Conservation (phyloP, 2,888 invertebrate genomes). For the Sesamia inferens region DNA sequence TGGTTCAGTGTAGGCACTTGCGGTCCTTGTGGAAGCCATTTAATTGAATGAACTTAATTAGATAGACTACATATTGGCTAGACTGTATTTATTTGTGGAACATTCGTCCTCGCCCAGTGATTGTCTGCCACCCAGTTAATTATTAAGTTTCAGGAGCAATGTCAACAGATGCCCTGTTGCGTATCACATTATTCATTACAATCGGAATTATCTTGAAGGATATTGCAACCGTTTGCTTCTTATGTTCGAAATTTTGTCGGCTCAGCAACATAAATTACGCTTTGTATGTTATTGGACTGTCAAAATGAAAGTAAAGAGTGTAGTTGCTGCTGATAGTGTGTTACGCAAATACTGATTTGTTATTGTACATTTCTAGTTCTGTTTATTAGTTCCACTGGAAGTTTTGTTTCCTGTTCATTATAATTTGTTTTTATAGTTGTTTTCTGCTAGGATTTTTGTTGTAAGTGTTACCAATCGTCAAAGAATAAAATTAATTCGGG, state of each 20-base stretch:
- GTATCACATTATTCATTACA: no score
- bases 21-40: not conserved
- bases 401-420: not conserved
- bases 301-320: no score
- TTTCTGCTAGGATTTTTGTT: no score
- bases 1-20: not conserved
- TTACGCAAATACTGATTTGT: not conserved
- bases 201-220: no score
- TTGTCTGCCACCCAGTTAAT: not conserved
- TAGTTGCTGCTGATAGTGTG: no score
- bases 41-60: not conserved
- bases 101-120: not conserved
- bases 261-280: no score
- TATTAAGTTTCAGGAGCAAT: not conserved
- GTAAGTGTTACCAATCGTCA: not conserved
- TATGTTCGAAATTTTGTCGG: no score
- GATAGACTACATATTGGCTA: not conserved
- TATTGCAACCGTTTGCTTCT: no score
- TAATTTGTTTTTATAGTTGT: not conserved
- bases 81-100: not conserved
- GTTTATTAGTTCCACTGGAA: not conserved
- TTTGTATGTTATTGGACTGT: no score
- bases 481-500: not conserved
- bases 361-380: not conserved
- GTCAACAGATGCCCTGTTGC: not conserved